Evolutionary conservation across 92 coral and sea anemone species (phyloP), one percentile per base, ranked within the genome.

Genomic region (Porites cylindrica): DNA sequence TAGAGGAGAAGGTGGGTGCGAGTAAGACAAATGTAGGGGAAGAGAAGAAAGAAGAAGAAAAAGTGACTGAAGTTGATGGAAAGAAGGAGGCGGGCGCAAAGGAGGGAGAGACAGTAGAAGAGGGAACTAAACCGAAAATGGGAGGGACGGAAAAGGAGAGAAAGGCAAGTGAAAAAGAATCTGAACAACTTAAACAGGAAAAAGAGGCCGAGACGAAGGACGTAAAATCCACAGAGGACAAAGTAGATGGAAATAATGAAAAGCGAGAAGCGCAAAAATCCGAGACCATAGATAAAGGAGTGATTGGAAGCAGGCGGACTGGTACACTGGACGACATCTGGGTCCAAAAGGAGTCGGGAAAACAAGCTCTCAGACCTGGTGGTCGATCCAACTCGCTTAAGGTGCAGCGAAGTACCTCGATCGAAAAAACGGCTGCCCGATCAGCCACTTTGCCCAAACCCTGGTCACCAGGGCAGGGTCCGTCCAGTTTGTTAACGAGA

Each of bases 371-470:
- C 12, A 72, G 79, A 51, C 85, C 92, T 50, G 82, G 80, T 3
- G 82, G 72, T 13, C 93, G 91, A 51, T 74, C 92, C 26, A 38
- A 53, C 52, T 76, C 92, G 10, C 78, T 83, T 16, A 74, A 76
- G 29, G 62, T 80, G 21, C 82, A 80, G 68, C 82, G 86, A 16
- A 47, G 19, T 60, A 67, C 83, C 10, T 52, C 88, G 12, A 29
- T 76, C 10, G 85, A 80, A 58, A 75, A 79, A 32, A 38, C 86
- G 51, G 79, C 82, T 19, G 80, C 85, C 29, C 98, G 96, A 65
- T 92, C 96, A 14, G 92, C 98, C 7, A 91, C 98, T 11, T 82
- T 93, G 7, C 98, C 98, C 6, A 95, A 94, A 72, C 98, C 98
- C 56, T 93, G 96, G 96, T 88, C 96, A 8, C 98, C 98, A 20